Evolutionary conservation across 2,888 invertebrate genomes (phyloP), one percentile per base, ranked within the genome.

Genomic region (Cryptophagus acutangulus): DNA sequence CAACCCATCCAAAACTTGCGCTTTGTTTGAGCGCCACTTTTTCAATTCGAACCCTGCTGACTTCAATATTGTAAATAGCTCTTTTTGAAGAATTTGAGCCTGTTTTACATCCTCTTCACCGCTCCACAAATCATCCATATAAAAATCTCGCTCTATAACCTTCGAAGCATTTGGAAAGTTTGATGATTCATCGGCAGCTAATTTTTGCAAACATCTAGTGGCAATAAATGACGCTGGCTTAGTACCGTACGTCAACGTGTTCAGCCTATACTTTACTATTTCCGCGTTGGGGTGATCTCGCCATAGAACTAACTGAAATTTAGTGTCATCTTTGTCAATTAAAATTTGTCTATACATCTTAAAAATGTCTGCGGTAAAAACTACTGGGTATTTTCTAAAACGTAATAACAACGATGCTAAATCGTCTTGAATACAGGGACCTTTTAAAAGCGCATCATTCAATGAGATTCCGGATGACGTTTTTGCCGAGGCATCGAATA

Each of bases 391-490:
- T n/a, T 6, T 30, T 30, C 30, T 9, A 12, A 30, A 30, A 8
- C 12, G 6, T 10, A 30, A 12, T 8, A 30, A n/a, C 8, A 30
- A n/a, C 6, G 8, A 9, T 8, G 12, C 8, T 30, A 30, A 10
- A 30, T 30, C 30, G 8, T 30, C n/a, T 10, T 30, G 30, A n/a
- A 30, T 8, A n/a, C 6, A 6, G 12, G 30, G 30, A n/a, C 30
- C 30, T 6, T 8, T 30, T 8, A 8, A 12, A 6, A 30, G 30
- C n/a, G n/a, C n/a, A n/a, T n/a, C n/a, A n/a, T n/a, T n/a, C n/a
- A n/a, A n/a, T n/a, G n/a, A n/a, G n/a, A n/a, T n/a, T n/a, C n/a
- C n/a, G n/a, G n/a, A n/a, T n/a, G n/a, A n/a, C n/a, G n/a, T n/a
- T n/a, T n/a, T n/a, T n/a, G n/a, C n/a, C n/a, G n/a, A n/a, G n/a